Conservation (phyloP, 2,797 vertebrate genomes). For the Pyrocephalus nanus region DNA sequence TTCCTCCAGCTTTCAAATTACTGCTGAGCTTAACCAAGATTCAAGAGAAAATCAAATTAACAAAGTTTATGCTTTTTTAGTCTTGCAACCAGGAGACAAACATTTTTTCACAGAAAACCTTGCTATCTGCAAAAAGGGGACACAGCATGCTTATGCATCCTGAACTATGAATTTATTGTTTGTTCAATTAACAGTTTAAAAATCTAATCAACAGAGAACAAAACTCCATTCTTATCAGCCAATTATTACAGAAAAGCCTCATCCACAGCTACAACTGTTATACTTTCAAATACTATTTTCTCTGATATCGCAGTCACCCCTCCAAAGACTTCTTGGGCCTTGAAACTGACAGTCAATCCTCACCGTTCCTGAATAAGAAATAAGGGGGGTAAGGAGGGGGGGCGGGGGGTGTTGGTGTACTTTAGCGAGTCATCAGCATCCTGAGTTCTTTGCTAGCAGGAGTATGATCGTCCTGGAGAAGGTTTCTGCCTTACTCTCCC, state of each 20-base stretch:
- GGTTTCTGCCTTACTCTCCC: background rate
- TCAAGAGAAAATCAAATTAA: background rate
- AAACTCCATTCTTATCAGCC: background rate
- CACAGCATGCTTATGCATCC: background rate
- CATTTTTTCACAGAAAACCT: background rate
- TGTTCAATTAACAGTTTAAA: background rate
- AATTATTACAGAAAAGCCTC: background rate
- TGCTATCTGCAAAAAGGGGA: background rate
- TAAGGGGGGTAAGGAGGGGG: no score
- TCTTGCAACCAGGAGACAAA: background rate
- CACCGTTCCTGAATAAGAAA: background rate
- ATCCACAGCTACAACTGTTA: background rate
- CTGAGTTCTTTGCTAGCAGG: background rate
- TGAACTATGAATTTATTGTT: background rate
- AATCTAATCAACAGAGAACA: background rate
- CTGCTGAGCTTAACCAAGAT: background rate
- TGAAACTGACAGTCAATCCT: background rate
- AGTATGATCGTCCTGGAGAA: background rate
- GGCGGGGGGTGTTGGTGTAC: accelerated
- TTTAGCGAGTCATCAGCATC: background rate
- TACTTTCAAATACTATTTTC: background rate
- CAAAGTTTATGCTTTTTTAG: background rate
- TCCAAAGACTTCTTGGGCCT: background rate
- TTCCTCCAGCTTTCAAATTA: background rate
- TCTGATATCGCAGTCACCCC: background rate